Base-by-base conservation (phyloP, 1,140 invertebrate species). In the Gonioctena quinquepunctata region DNA sequence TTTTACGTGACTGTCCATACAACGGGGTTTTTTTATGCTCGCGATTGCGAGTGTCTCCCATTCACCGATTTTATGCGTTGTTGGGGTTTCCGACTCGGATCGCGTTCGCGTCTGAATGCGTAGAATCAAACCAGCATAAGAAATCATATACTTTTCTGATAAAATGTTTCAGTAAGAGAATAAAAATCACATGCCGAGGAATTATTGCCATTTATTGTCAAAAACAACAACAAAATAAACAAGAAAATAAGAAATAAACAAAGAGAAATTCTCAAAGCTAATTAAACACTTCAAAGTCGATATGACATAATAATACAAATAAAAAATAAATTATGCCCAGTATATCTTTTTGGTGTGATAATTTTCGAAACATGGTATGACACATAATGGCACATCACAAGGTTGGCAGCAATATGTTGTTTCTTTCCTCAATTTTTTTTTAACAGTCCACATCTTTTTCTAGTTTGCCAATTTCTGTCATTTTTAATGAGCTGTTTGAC, bases 361-460 rank as follows among this genome's bases (percentile, higher is more conserved):
- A 25, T 16, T 8, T 16, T 22, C 56, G n/a, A 59, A 27, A 59
- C 18, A 19, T 13, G 56, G 56, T 5, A 59, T 22, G 8, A 62
- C 60, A 42, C 60, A 62, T 16, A 62, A 22, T 5, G 60, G 16
- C 5, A 62, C 60, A 18, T 62, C 26, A 48, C 60, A 62, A 18
- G 0, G 1, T 16, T 6, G 6, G 21, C 60, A 62, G 2, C 13
- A 5, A 22, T 33, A 48, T 11, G 0, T 18, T 18, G 28, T 22
- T 62, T 62, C 60, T 25, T 5, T 48, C 13, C 60, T 27, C n/a
- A 33, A 13, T 18, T 48, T 62, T 6, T 62, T 1, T 62, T 62
- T 48, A n/a, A 48, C 60, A 62, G 16, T 33, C 60, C 21, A 42
- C 60, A 62, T 33, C 60, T n/a, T 19, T 26, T 22, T 42, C 48